phyloP scores from a whole-genome alignment of 2,113 vertebrate species.

The Sardina pilchardus region DNA sequence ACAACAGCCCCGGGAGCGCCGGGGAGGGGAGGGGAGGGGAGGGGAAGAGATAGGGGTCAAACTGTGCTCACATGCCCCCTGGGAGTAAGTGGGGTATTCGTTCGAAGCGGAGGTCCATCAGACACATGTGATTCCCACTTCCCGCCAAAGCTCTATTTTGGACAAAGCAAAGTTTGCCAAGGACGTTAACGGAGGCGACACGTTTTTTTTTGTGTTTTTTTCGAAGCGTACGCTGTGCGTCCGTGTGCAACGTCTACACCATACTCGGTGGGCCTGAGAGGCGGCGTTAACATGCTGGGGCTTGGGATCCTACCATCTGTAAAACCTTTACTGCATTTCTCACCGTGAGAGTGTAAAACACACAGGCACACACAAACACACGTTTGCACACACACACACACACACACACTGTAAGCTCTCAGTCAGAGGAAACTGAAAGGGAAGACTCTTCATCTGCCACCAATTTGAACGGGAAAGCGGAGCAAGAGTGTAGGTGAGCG shows the following conservation, averaged over 20 bases:
- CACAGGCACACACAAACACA: background rate
- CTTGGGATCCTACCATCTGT: background rate
- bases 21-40: background rate
- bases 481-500: slow-evolving; percentile 60
- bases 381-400: background rate
- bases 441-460: slow-evolving; percentile 34
- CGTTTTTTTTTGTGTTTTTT: background rate
- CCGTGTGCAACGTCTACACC: background rate
- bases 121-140: slow-evolving; percentile 13
- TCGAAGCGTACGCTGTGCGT: background rate
- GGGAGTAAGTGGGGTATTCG: background rate
- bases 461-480: slow-evolving; percentile 49
- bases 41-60: background rate
- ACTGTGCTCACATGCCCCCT: background rate
- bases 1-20: background rate
- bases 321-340: slow-evolving; percentile 15
- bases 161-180: slow-evolving; percentile 22
- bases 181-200: background rate
- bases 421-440: slow-evolving; percentile 20
- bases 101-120: background rate
- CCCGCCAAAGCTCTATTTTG: background rate
- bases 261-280: background rate
- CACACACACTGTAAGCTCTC: background rate
- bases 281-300: background rate
- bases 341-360: background rate